A percentile compares a stretch with the other conserved stretches of the same genome.
Evolutionary conservation across 2,113 vertebrate genomes (phyloP).

Genomic region (Phocoena sinus): DNA sequence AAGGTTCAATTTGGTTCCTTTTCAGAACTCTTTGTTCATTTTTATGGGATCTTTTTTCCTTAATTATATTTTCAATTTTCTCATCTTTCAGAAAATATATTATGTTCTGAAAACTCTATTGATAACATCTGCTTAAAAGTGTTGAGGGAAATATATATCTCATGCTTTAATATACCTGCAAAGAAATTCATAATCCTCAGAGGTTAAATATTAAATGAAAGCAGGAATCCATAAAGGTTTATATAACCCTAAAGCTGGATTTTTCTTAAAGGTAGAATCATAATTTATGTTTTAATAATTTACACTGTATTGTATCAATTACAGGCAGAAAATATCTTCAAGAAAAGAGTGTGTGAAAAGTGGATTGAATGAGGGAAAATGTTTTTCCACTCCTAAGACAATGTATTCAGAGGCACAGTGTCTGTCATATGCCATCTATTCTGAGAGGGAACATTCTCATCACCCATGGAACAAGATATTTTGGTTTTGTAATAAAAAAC

Average conservation of each 20-base stretch:
- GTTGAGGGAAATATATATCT: neutral
- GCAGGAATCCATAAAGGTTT: neutral
- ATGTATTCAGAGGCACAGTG: neutral
- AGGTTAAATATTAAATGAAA: neutral
- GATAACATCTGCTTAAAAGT: neutral
- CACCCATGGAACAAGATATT: neutral
- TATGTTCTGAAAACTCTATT: neutral
- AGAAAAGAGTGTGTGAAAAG: neutral
- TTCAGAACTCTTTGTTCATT: neutral
- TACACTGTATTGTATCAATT: neutral
- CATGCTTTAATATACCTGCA: neutral
- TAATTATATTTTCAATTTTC: neutral
- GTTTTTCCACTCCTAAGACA: neutral
- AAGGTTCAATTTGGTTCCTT: neutral
- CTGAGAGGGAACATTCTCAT: neutral
- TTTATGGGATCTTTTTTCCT: neutral
- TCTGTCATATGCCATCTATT: neutral
- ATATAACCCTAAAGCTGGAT: neutral
- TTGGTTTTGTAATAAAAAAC: neutral
- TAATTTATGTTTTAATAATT: neutral
- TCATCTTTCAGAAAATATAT: neutral
- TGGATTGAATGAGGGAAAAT: neutral
- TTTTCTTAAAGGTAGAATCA: neutral
- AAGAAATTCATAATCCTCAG: neutral
- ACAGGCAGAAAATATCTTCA: neutral